Evolutionary conservation across 2,888 invertebrate genomes (phyloP), one percentile per base, ranked within the genome.

Genomic region (Entomobrya proxima): DNA sequence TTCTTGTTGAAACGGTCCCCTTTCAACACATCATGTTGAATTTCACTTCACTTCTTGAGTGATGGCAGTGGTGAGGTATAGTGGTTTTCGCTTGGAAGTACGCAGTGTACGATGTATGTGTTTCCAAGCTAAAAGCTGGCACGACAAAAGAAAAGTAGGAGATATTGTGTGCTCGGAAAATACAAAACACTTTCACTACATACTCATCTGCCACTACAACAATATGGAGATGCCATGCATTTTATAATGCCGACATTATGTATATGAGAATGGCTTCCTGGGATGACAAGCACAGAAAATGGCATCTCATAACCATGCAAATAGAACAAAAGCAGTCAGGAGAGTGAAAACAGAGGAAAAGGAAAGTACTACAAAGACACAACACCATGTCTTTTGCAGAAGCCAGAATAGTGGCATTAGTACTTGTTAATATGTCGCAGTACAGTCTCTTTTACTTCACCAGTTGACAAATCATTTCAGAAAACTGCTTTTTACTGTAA

Each of bases 31-130:
- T 67, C 67, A 67, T 40, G 67, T 40, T 24, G 24, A 67, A 67
- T 67, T 67, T 67, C 40, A 67, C 67, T 67, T 67, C 21, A 40
- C 67, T 40, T 40, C 35, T 67, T 67, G 67, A 67, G 67, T 40
- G 67, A 67, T 40, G 67, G 67, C 24, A 40, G 6, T 40, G 27
- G 24, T 40, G 40, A 67, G 9, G 67, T 24, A 5, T 21, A 40
- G 67, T 55, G 55, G 27, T 55, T 55, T 24, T 13, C 5, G 35
- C 7, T 15, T 6, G 21, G 50, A n/a, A 21, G n/a, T 52, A 1
- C 2, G 2, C 2, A 7, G 24, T 55, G 15, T 55, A 55, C 15
- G 15, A 13, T 27, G 5, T 58, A 55, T 18, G 27, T 55, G 11
- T 7, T 27, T 58, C n/a, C 4, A 58, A 18, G 3, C 58, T 32